phyloP scores from a whole-genome alignment of 2,113 vertebrate species.

The Fulica atra region DNA sequence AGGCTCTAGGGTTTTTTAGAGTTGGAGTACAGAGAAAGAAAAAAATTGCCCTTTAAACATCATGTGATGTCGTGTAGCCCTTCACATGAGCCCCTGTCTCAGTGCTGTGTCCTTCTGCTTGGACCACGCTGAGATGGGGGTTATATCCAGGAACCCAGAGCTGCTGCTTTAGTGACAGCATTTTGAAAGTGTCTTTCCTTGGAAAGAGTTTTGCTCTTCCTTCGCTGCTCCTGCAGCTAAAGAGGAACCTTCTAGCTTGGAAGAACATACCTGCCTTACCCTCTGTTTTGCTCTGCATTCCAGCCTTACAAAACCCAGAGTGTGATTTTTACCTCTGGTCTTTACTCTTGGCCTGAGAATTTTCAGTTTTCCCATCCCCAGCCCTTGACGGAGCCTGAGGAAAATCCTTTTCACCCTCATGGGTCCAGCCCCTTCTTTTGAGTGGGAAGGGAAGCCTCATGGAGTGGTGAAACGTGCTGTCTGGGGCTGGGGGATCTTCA shows the following conservation, averaged over 20 bases:
- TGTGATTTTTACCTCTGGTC: neutral
- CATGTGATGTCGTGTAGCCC: fast-evolving
- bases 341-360: neutral
- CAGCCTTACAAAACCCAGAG: neutral
- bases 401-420: neutral
- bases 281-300: neutral
- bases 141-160: neutral
- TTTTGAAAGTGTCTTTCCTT: neutral
- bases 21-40: neutral
- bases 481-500: neutral
- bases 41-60: neutral
- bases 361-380: neutral
- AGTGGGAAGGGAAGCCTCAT: fast-evolving
- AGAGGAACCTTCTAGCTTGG: neutral
- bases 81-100: neutral
- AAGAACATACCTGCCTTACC: neutral
- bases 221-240: neutral
- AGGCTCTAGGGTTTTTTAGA: neutral
- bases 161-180: neutral
- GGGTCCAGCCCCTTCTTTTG: neutral
- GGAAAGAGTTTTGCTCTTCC: neutral
- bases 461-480: neutral
- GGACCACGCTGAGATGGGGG: neutral
- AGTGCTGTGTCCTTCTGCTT: neutral
- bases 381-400: neutral